Evolutionary conservation across 2,797 vertebrate species (phyloP), one percentile per base, ranked within the genome.

Genomic region (Brachyalestes nurse): DNA sequence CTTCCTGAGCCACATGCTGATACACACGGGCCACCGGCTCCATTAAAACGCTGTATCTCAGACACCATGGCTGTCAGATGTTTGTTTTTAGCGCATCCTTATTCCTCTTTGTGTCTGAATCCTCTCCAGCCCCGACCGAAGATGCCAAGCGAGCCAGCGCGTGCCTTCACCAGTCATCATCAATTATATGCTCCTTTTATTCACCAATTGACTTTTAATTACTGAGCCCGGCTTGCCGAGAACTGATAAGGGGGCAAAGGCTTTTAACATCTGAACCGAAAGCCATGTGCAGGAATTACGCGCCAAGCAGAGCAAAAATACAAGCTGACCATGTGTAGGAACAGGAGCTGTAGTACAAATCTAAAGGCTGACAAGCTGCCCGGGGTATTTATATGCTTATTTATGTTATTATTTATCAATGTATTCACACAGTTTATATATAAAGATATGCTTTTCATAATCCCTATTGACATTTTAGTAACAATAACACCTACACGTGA

Each of bases 201-300:
- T 40, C n/a, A 51, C 51, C 53, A 66, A 23, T 38, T 10, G 61
- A 42, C 14, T 34, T 84, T 84, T 75, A 76, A 62, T 62, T 67
- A 51, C 34, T 45, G 2, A 49, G 66, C 4, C 40, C n/a, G 19
- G 65, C 45, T 61, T 72, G 80, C 58, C 10, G 47, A 34, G 49
- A 28, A 72, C 19, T 75, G 67, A 76, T 53, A 66, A 84, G 51
- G 47, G 1, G 40, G 16, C n/a, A 55, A 69, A 58, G 23, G 53
- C 21, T 23, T 77, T 77, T 72, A 72, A 28, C 28, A 45, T 21
- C 74, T 60, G 2, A 69, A 61, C 55, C 67, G 40, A 21, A 58
- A 72, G 14, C 49, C 49, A n/a, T 66, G 34, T 8, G n/a, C n/a
- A n/a, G 19, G 14, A n/a, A 40, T 17, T 42, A 19, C 0, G 4